Percentiles rank a stretch among this genome's conserved stretches.
Evolutionary conservation across 2,113 vertebrate genomes (phyloP).

Genomic region (Crotalus viridis): DNA sequence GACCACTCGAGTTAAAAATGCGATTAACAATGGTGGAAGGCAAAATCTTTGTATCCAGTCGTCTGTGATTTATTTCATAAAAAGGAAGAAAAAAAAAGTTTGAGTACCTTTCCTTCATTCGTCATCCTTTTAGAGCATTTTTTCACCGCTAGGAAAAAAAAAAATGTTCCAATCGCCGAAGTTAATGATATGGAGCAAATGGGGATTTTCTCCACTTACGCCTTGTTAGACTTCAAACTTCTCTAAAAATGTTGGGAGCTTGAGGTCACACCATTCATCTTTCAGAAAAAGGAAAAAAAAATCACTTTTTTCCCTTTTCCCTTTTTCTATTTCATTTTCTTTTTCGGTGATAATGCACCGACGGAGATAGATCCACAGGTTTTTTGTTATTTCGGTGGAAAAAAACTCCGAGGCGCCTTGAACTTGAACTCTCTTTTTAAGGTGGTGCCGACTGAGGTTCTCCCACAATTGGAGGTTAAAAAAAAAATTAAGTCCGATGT

Average conservation of each 20-base stretch:
- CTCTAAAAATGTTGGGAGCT: constrained; percentile 12
- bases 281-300: constrained; percentile 1
- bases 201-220: not conserved
- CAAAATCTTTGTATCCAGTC: not conserved
- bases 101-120: not conserved
- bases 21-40: not conserved
- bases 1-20: constrained; percentile 30
- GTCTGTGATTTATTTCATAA: not conserved
- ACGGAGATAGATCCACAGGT: not conserved
- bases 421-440: not conserved
- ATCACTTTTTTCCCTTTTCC: not conserved
- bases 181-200: not conserved
- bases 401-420: not conserved
- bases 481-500: not conserved
- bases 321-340: not conserved
- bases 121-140: not conserved
- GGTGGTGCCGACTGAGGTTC: not conserved
- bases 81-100: accelerated
- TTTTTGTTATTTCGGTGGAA: constrained; percentile 24
- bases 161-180: not conserved
- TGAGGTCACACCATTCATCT: constrained; percentile 28
- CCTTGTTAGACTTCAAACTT: constrained; percentile 26
- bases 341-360: constrained; percentile 4
- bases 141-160: not conserved
- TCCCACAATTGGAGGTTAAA: not conserved